Base-by-base conservation (phyloP, 2,888 invertebrate species). In the Empis livida region DNA sequence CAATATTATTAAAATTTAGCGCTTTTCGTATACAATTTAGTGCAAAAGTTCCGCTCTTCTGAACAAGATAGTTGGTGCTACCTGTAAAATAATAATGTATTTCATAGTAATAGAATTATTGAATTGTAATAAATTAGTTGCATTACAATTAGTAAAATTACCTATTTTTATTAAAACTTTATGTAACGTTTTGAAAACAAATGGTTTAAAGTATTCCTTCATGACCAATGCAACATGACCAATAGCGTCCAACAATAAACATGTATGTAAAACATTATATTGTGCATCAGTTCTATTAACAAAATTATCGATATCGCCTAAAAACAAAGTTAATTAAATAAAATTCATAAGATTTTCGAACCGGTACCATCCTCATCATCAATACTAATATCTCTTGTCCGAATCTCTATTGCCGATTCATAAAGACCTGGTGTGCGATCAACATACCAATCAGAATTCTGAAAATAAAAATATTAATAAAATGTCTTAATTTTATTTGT, bases 161-260 rank as follows among this genome's bases (percentile, higher is more conserved):
- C 84, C 84, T 48, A 84, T 79, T 67, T 80, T 75, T 61, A 86
- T 82, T 44, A 88, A 64, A 20, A 87, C 65, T 44, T 78, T 66
- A 55, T 84, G 84, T 38, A 88, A 67, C 14, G 78, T 77, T 57
- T 76, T 77, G 47, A 85, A 64, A 51, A 87, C 61, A 59, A 77
- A 80, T 2, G 71, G 70, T 52, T 79, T 73, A 61, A 77, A 85
- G 0, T 71, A 57, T 1, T 63, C 57, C 45, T 69, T 64, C 20
- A 84, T 65, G 13, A 70, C 65, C 6, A 57, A 49, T 0, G 86
- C 81, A 51, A 82, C 72, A 56, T 74, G 65, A 1, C 81, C 86
- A 15, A 87, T 64, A 2, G 84, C 82, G 62, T 87, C 85, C 0
- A 80, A 68, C 51, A 84, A 68, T 8, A 86, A 61, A 57, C 86